phyloP scores from a whole-genome alignment of 2,113 vertebrate species.

The Sus scrofa region T2T-Sscrofa CM000825.6:47282501-47283000 shows the following conservation, averaged over 20 bases:
- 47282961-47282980: neutral
- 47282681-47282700: neutral
- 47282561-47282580: no score
- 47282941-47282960: neutral
- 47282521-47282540: neutral
- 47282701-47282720: neutral
- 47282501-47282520: neutral
- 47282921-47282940: neutral
- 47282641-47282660: neutral
- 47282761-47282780: neutral
- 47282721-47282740: neutral
- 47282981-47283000: neutral
- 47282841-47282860: neutral
- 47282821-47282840: neutral
- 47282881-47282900: neutral
- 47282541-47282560: neutral
- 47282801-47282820: neutral
- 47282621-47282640: neutral
- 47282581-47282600: neutral
- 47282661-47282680: neutral
- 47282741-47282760: neutral
- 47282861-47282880: neutral
- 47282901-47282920: fast-evolving
- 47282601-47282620: neutral
- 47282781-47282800: neutral